Conservation (phyloP, 2,888 invertebrate genomes). For the Philopedon plagiatum region DNA sequence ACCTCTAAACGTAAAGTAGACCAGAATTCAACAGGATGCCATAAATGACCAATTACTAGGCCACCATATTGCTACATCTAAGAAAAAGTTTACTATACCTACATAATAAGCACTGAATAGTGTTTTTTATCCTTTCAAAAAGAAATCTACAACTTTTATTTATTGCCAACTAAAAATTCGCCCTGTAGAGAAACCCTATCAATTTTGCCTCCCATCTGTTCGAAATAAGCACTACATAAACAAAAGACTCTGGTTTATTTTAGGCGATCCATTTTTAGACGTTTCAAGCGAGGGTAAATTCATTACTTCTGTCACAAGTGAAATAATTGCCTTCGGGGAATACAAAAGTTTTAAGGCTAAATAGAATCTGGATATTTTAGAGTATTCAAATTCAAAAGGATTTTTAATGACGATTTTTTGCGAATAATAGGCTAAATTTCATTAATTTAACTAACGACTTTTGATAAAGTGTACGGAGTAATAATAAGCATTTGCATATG, state of each 20-base stretch:
- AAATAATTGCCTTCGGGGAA: slow-evolving; percentile 6
- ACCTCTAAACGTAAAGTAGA: no score
- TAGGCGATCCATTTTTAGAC: slow-evolving; percentile 31
- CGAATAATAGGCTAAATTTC: background rate
- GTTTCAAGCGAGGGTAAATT: slow-evolving; percentile 8
- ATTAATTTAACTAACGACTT: background rate
- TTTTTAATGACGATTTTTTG: slow-evolving; percentile 11
- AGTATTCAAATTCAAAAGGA: background rate
- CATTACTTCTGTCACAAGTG: slow-evolving; percentile 16
- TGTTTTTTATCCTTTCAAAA: no score
- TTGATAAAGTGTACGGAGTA: background rate
- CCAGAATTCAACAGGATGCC: no score
- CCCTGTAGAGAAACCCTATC: slow-evolving; percentile 9
- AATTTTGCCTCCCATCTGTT: slow-evolving; percentile 26
- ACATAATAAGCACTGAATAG: no score
- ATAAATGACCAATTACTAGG: no score
- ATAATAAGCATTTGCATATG: no score
- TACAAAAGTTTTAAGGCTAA: background rate
- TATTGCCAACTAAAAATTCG: background rate
- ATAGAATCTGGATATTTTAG: slow-evolving; percentile 5
- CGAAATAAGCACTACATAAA: slow-evolving; percentile 26
- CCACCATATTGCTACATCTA: no score
- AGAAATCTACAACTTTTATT: no score
- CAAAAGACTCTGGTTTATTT: slow-evolving; percentile 40
- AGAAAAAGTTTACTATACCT: no score